phyloP scores from a whole-genome alignment of 2,797 vertebrate genomes.

The Anisognathus igniventris region DNA sequence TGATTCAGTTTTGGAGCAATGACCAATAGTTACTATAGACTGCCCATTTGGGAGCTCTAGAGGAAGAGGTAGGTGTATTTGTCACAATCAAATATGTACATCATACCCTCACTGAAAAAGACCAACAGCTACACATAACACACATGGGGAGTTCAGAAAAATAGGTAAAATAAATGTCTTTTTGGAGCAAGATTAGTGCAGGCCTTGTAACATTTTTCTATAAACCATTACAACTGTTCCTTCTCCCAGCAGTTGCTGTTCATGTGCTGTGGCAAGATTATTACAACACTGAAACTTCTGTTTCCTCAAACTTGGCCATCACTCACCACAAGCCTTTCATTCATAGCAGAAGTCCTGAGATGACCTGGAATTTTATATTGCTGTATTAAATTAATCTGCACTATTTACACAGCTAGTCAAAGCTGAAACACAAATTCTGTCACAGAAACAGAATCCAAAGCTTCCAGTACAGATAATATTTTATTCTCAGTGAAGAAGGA shows the following conservation, averaged over 20 bases:
- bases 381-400: neutral
- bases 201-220: neutral
- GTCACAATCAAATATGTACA: neutral
- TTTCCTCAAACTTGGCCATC: neutral
- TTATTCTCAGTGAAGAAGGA: neutral
- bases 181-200: neutral
- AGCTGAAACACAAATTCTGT: neutral
- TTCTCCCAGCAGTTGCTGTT: neutral
- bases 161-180: neutral
- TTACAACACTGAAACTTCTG: neutral
- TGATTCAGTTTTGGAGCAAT: neutral
- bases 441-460: neutral
- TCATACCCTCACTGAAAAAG: rapidly evolving
- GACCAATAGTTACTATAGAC: neutral
- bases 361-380: neutral
- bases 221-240: neutral
- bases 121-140: neutral
- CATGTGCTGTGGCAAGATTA: neutral
- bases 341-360: neutral
- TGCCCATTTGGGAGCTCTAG: neutral
- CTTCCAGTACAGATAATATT: neutral
- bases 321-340: neutral
- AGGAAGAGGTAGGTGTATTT: neutral
- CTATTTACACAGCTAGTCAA: neutral
- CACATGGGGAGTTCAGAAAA: neutral